These are phyloP conservation scores for Ceuthmochares aereus DNA, from an alignment of 2,113 vertebrate genomes.

Conservation along the genomic window DNA sequence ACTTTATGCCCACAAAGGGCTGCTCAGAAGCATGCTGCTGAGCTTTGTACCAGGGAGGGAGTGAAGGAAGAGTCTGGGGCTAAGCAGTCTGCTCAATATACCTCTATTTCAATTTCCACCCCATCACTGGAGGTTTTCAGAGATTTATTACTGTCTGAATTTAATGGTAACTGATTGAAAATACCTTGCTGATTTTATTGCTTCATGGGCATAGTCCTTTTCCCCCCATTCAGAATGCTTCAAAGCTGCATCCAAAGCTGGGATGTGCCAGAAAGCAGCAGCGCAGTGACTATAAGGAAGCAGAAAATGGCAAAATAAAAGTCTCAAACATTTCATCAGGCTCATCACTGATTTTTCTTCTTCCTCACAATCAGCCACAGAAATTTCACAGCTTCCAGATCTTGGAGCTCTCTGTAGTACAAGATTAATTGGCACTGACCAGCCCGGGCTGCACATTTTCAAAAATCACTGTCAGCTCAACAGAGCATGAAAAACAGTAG, in stretches of 20 bases:
- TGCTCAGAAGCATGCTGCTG: neutral
- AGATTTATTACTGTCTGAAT: neutral
- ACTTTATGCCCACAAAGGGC: neutral
- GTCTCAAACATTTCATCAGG: neutral
- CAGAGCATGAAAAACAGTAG: constrained; percentile 32
- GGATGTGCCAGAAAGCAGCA: neutral
- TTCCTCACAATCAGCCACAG: neutral
- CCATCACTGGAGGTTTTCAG: neutral
- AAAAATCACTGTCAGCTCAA: constrained; percentile 42
- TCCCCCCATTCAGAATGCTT: neutral
- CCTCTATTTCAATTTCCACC: neutral
- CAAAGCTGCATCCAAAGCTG: neutral
- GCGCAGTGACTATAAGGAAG: neutral
- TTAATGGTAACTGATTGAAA: neutral
- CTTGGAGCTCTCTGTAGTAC: neutral
- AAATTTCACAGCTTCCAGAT: constrained; percentile 11
- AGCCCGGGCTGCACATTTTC: neutral
- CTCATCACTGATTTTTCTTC: neutral
- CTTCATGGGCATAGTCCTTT: neutral
- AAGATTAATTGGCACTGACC: constrained; percentile 45
- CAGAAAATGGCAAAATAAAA: neutral
- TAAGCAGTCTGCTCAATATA: neutral
- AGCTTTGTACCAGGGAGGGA: neutral
- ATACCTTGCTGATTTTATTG: neutral
- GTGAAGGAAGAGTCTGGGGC: neutral